phyloP scores from a whole-genome alignment of 2,113 vertebrate species.

The Ornithorhynchus anatinus region DNA sequence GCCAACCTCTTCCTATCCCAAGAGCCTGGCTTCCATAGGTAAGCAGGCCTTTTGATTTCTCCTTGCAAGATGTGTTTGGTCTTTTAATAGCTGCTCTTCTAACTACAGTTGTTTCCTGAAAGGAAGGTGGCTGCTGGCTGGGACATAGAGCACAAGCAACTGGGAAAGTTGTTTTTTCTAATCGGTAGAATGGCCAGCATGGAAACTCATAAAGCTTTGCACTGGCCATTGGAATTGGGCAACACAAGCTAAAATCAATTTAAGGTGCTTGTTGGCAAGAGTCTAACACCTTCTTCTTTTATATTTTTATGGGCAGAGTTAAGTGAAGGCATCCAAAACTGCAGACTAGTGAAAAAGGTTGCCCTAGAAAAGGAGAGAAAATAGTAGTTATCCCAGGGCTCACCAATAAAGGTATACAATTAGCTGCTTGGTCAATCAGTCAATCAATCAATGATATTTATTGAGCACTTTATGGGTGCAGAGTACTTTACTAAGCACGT shows the following conservation, averaged over 20 bases:
- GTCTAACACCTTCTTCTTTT: background rate
- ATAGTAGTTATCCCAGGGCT: too few relatives aligned
- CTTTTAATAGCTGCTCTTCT: background rate
- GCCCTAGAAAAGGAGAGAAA: too few relatives aligned
- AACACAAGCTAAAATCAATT: too few relatives aligned
- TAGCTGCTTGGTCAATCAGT: too few relatives aligned
- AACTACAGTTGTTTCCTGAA: background rate
- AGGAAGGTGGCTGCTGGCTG: background rate
- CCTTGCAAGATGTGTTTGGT: too few relatives aligned
- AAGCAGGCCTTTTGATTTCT: constrained; percentile 12
- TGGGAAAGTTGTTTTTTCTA: background rate
- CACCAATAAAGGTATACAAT: too few relatives aligned
- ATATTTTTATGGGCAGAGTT: background rate
- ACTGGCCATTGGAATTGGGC: background rate
- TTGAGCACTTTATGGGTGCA: too few relatives aligned
- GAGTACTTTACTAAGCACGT: too few relatives aligned
- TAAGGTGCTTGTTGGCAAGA: too few relatives aligned
- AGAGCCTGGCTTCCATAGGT: constrained; percentile 29
- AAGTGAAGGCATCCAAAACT: background rate
- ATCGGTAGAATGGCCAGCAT: background rate
- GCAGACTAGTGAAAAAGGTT: too few relatives aligned
- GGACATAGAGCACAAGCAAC: background rate
- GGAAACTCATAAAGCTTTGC: background rate
- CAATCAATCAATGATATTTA: too few relatives aligned
- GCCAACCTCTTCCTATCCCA: background rate